Evolutionary conservation across 2,888 invertebrate genomes (phyloP).

Genomic region (Ichneumoninae sp.): DNA sequence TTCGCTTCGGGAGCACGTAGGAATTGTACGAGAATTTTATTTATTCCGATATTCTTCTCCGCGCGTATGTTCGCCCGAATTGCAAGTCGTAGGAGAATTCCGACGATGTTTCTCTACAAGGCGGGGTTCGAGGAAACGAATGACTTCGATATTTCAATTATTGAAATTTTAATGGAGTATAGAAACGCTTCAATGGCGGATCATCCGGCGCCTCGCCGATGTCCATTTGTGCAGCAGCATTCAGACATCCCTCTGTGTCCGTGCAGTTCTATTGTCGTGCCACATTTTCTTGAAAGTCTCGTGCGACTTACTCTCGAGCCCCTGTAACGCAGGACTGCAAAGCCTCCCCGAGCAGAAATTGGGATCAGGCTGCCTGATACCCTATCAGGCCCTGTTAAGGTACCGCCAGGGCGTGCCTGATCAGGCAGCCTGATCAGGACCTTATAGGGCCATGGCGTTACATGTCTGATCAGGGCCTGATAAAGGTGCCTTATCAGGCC

Average conservation of each 20-base stretch:
- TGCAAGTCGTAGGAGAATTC: neutral
- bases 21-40: conserved; percentile 12
- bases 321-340: neutral
- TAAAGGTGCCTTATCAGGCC: no score
- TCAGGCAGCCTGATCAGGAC: no score
- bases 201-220: neutral
- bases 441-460: no score
- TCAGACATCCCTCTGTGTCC: neutral
- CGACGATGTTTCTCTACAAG: neutral
- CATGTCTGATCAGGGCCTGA: no score
- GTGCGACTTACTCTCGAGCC: neutral
- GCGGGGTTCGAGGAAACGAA: neutral
- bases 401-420: no score
- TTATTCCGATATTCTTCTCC: neutral
- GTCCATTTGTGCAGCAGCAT: neutral
- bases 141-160: neutral
- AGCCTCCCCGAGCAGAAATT: no score
- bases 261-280: neutral
- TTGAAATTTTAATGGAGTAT: neutral
- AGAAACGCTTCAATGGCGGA: neutral
- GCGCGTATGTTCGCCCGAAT: neutral
- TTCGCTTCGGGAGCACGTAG: conserved; percentile 1
- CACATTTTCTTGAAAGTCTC: neutral
- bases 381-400: no score
- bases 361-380: no score